Percentiles rank a stretch among this genome's conserved stretches.
Evolutionary conservation across 2,113 vertebrate genomes (phyloP).

Genomic region (Leucoraja erinaceus): DNA sequence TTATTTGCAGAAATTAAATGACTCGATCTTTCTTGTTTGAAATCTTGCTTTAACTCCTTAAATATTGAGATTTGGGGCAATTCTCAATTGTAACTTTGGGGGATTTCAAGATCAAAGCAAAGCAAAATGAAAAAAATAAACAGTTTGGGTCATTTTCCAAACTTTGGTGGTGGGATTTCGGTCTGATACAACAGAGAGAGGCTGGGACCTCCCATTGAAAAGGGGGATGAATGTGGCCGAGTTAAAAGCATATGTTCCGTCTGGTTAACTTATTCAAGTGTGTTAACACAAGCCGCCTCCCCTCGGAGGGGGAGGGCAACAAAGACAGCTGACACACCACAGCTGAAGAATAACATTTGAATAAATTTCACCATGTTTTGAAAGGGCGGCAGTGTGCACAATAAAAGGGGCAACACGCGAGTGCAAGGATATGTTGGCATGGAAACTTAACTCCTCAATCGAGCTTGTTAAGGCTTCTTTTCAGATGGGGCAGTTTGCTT

Average conservation of each 20-base stretch:
- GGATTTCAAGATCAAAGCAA: too few relatives aligned
- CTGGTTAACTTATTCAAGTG: constrained; percentile 40
- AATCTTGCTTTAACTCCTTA: too few relatives aligned
- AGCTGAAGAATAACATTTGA: constrained; percentile 3
- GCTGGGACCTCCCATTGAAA: too few relatives aligned
- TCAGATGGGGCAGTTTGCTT: background rate
- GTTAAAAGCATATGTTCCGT: constrained; percentile 40
- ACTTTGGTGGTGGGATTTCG: background rate
- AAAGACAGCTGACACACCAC: constrained; percentile 1
- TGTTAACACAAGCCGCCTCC: background rate
- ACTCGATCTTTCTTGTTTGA: too few relatives aligned
- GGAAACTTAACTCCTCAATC: background rate
- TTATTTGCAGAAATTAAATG: too few relatives aligned
- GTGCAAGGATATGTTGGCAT: constrained; percentile 33
- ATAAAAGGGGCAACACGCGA: constrained; percentile 26
- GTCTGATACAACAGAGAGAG: background rate
- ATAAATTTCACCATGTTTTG: constrained; percentile 40
- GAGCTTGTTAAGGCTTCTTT: background rate
- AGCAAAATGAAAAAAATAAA: too few relatives aligned
- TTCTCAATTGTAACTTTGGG: too few relatives aligned
- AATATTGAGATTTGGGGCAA: too few relatives aligned
- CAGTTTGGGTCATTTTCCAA: background rate
- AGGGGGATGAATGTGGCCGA: background rate
- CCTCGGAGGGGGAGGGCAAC: background rate
- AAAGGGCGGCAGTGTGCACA: background rate